Percentiles rank a stretch among this genome's conserved stretches.
Conservation (phyloP, 2,113 vertebrate species). For the Brachyhypopomus gauderio region DNA sequence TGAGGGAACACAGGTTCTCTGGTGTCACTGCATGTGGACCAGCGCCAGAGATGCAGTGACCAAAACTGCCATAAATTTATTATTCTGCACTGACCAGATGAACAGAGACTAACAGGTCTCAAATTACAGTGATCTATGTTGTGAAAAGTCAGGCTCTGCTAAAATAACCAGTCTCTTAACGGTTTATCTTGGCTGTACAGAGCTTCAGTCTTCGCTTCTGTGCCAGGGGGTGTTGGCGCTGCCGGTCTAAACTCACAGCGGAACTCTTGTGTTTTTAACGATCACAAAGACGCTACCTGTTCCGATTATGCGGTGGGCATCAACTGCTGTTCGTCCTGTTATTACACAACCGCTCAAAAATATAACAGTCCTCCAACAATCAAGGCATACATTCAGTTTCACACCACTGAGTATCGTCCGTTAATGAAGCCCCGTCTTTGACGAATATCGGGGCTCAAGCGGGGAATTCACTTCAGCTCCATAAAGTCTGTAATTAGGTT, state of each 20-base stretch:
- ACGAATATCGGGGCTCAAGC: background rate
- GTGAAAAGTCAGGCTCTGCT: background rate
- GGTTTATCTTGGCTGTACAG: constrained; percentile 8
- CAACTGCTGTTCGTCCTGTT: background rate
- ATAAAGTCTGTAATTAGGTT: background rate
- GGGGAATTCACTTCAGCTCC: background rate
- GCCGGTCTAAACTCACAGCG: background rate
- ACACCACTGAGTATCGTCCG: background rate
- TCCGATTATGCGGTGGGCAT: background rate
- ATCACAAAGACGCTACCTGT: background rate
- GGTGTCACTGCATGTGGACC: too few species aligned
- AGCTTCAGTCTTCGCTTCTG: background rate
- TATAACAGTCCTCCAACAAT: background rate
- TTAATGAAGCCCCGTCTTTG: background rate
- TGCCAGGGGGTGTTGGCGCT: background rate
- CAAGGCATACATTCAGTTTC: background rate
- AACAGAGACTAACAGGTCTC: background rate
- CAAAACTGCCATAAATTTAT: background rate
- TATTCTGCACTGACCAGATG: background rate
- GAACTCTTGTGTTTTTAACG: background rate
- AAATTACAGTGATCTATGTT: background rate
- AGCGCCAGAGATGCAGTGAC: background rate
- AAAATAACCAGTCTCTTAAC: background rate
- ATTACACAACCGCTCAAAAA: background rate
- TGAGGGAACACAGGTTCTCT: background rate